Conservation (phyloP, 2,888 invertebrate genomes). For the Hyles lineata region DNA sequence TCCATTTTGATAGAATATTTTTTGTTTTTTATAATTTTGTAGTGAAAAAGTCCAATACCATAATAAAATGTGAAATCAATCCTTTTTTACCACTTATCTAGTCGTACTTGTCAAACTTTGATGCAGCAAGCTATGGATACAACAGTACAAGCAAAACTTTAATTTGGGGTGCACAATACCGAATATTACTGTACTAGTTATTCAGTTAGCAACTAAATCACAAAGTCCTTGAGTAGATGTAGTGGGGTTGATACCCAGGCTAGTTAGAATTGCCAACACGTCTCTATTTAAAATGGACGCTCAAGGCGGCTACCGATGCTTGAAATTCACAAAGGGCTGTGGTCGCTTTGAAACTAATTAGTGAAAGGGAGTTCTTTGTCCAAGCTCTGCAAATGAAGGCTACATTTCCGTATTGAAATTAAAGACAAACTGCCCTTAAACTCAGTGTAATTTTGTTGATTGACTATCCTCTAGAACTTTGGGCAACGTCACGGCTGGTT, state of each 20-base stretch:
- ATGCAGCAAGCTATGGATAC: constrained; percentile 84
- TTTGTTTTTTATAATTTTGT: no score
- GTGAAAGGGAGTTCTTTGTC: constrained; percentile 71
- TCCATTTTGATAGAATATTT: not conserved
- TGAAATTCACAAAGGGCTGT: constrained; percentile 80
- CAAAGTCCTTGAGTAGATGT: constrained; percentile 68
- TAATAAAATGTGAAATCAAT: constrained; percentile 52
- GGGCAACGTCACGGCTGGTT: constrained; percentile 29
- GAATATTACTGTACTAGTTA: constrained; percentile 57
- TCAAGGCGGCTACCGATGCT: constrained; percentile 73
- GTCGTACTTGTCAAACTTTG: constrained; percentile 63
- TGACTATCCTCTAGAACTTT: constrained; percentile 27
- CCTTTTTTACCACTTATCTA: constrained; percentile 32
- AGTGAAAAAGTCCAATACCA: no score
- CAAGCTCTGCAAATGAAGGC: constrained; percentile 70
- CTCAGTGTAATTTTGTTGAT: constrained; percentile 42
- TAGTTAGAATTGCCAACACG: constrained; percentile 69
- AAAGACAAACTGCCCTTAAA: constrained; percentile 48
- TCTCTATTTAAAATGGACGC: constrained; percentile 74
- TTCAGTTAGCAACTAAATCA: constrained; percentile 72
- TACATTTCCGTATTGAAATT: constrained; percentile 69
- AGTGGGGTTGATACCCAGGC: constrained; percentile 66
- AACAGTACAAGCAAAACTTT: constrained; percentile 76
- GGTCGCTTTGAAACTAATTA: constrained; percentile 83
- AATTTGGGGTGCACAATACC: constrained; percentile 64